Percentiles rank a stretch among this genome's conserved stretches.
Conservation (phyloP, 23 tunicate species). For the Phallusia fumigata region DNA sequence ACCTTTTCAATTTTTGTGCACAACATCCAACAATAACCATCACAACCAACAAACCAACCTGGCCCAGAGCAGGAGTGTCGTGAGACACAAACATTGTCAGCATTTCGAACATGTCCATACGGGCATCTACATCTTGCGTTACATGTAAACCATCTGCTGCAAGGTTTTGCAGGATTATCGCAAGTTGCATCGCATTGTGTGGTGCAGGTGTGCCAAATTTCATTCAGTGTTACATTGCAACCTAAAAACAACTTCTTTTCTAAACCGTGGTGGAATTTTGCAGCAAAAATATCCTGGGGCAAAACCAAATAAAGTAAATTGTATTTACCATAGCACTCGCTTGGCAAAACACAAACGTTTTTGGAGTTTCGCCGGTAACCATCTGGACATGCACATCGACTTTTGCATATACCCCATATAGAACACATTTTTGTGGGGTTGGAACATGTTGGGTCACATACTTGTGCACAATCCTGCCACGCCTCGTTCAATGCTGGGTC, state of each 20-base stretch:
- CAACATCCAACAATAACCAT: too few species aligned
- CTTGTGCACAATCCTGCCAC: background rate
- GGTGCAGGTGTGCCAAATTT: constrained; percentile 13
- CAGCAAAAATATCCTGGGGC: too few species aligned
- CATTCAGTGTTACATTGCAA: constrained; percentile 29
- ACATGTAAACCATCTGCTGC: constrained; percentile 23
- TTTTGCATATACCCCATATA: background rate
- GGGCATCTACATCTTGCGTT: constrained; percentile 27
- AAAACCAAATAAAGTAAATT: too few species aligned
- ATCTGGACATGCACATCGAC: background rate
- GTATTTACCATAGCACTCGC: background rate
- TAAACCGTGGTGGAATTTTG: too few species aligned
- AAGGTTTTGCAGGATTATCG: background rate
- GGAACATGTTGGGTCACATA: background rate
- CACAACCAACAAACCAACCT: too few species aligned
- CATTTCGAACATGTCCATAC: constrained; percentile 18
- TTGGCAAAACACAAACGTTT: background rate
- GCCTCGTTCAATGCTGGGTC: background rate
- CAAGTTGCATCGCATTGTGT: constrained; percentile 42
- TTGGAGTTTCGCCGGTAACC: background rate
- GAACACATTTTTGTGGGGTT: background rate
- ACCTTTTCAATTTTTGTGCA: too few species aligned
- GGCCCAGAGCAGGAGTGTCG: background rate
- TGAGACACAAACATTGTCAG: constrained; percentile 13
- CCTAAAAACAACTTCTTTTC: background rate